Conservation (phyloP, 2,888 invertebrate genomes). For the Graphium colonna region DNA sequence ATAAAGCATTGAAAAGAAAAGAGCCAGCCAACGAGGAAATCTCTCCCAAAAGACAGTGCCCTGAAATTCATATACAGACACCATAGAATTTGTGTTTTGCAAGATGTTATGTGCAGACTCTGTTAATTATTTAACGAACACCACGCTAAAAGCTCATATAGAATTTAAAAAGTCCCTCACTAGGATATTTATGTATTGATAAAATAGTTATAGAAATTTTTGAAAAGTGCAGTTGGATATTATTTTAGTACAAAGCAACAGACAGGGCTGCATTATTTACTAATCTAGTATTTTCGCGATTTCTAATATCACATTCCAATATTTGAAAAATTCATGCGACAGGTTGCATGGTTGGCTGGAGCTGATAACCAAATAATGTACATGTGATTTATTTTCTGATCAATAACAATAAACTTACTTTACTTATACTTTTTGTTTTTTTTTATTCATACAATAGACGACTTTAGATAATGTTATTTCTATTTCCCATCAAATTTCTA, state of each 20-base stretch:
- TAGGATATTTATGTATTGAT: slow-evolving; percentile 46
- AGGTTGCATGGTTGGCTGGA: slow-evolving; percentile 51
- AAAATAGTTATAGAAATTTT: slow-evolving; percentile 38
- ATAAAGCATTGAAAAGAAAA: slow-evolving; percentile 58
- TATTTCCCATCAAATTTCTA: too few relatives aligned
- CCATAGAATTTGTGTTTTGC: slow-evolving; percentile 44
- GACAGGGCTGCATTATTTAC: slow-evolving; percentile 37
- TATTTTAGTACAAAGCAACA: slow-evolving; percentile 41
- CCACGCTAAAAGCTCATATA: slow-evolving; percentile 47
- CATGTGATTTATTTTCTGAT: slow-evolving; percentile 66
- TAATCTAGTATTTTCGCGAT: slow-evolving; percentile 33
- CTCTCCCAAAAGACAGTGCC: slow-evolving; percentile 70
- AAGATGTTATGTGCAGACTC: slow-evolving; percentile 38
- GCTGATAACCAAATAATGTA: slow-evolving; percentile 70
- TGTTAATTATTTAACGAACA: slow-evolving; percentile 37
- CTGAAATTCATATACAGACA: slow-evolving; percentile 60
- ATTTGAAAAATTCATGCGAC: slow-evolving; percentile 42
- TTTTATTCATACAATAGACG: too few relatives aligned
- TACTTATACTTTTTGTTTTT: slow-evolving; percentile 29
- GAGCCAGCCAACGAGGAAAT: slow-evolving; percentile 57
- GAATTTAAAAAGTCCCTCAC: slow-evolving; percentile 42
- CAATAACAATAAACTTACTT: slow-evolving; percentile 60
- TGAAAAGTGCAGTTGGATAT: slow-evolving; percentile 28
- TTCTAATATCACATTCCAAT: slow-evolving; percentile 63
- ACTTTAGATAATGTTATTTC: too few relatives aligned